phyloP scores from a whole-genome alignment of 2,113 vertebrate species.

The Hassar affinis region DNA sequence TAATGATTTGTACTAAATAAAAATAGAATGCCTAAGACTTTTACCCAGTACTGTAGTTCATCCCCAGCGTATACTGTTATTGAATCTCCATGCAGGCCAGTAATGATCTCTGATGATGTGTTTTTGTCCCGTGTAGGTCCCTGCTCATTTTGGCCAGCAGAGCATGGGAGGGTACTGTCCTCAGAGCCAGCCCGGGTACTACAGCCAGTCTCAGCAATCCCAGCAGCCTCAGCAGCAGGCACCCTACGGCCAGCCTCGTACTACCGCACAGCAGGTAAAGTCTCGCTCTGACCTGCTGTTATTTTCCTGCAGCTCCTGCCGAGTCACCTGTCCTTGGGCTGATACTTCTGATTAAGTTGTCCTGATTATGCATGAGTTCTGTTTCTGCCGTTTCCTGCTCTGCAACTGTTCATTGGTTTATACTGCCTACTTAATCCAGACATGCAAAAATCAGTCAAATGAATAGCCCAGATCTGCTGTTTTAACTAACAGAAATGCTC shows the following conservation, averaged over 20 bases:
- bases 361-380: slow-evolving; percentile 59
- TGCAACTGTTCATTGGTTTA: not conserved
- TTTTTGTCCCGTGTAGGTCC: slow-evolving; percentile 78
- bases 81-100: not conserved
- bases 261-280: slow-evolving; percentile 89
- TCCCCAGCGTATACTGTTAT: not conserved
- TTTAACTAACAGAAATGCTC: not conserved
- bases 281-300: not conserved
- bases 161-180: slow-evolving; percentile 83
- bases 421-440: slow-evolving; percentile 10
- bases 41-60: not conserved
- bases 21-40: too few species aligned
- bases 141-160: slow-evolving; percentile 89
- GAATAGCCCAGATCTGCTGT: not conserved
- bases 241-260: slow-evolving; percentile 84
- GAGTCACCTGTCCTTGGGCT: slow-evolving; percentile 24
- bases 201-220: slow-evolving; percentile 87
- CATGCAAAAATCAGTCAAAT: not conserved
- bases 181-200: slow-evolving; percentile 89
- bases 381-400: slow-evolving; percentile 51
- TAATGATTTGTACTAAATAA: too few species aligned
- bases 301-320: not conserved
- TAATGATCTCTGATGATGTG: slow-evolving; percentile 37
- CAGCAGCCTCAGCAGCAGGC: slow-evolving; percentile 55
- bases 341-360: slow-evolving; percentile 34